Evolutionary conservation across 2,888 invertebrate genomes (phyloP).

Genomic region (Sphaerophoria rueppellii): DNA sequence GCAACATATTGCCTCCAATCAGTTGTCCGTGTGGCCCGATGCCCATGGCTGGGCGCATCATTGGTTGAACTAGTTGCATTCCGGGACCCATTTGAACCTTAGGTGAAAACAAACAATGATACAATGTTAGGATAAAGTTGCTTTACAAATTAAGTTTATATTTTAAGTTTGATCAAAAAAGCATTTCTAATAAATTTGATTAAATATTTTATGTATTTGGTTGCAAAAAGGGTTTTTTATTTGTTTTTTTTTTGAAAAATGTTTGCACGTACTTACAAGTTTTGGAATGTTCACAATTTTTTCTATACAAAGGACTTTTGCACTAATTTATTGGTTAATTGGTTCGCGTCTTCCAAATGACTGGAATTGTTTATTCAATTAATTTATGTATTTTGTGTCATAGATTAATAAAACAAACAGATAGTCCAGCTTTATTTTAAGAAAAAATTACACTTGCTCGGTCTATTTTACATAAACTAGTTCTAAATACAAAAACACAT

Average conservation of each 20-base stretch:
- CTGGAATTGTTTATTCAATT: slow-evolving; percentile 71
- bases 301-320: slow-evolving; percentile 61
- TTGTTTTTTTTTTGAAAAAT: slow-evolving; percentile 61
- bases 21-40: slow-evolving; percentile 80
- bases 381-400: slow-evolving; percentile 66
- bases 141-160: slow-evolving; percentile 27
- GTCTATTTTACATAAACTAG: slow-evolving; percentile 1
- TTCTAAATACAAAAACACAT: not conserved
- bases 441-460: not conserved
- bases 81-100: slow-evolving; percentile 79
- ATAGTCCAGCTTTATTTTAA: slow-evolving; percentile 49
- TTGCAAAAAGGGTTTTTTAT: slow-evolving; percentile 58
- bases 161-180: slow-evolving; percentile 38
- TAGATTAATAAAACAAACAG: slow-evolving; percentile 66
- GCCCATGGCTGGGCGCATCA: slow-evolving; percentile 81
- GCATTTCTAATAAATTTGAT: slow-evolving; percentile 38
- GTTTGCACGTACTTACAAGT: slow-evolving; percentile 80
- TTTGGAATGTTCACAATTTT: slow-evolving; percentile 73
- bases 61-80: slow-evolving; percentile 81
- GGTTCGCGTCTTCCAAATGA: slow-evolving; percentile 68
- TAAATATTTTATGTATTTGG: slow-evolving; percentile 65
- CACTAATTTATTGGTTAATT: slow-evolving; percentile 53
- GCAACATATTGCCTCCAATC: slow-evolving; percentile 81
- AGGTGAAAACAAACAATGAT: not conserved
- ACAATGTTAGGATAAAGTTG: not conserved